Evolutionary conservation across 2,797 vertebrate species (phyloP), one percentile per base, ranked within the genome.

Genomic region (Saxicola maurus): DNA sequence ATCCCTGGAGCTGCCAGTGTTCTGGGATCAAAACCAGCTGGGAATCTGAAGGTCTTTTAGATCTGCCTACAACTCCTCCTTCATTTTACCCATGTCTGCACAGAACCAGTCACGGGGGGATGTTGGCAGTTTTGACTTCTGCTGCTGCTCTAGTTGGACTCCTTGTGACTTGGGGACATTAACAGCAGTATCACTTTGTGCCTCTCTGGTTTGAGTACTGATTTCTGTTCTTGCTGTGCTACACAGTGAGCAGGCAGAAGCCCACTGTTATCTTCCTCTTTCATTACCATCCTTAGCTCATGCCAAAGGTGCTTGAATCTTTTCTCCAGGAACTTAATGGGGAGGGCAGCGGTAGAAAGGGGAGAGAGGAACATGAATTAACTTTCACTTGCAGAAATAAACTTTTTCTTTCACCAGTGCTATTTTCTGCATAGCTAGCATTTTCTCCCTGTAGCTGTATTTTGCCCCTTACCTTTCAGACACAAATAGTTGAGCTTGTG

Each of bases 401-500:
- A 38, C 24, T 31, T 78, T 79, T 73, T 52, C 30, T 8, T 6
- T 78, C 0, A 0, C 19, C 31, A 7, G 0, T 53, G 20, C 25
- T 86, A 1, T 43, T 80, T 57, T 45, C 17, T 48, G 30, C 73
- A 87, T 52, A 75, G 55, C 15, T 56, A 23, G 27, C 9, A 2
- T 55, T 84, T 86, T n/a, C 46, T 46, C 13, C 17, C 16, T 89
- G 28, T 56, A 68, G 57, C 13, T 71, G 18, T 79, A 0, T 61
- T 87, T 87, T 66, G 40, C 12, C 30, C 84, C 82, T 61, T 76
- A 88, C 45, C 45, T 88, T 91, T 73, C 46, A 84, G 31, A 57
- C 16, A 21, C 21, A 68, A 51, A 27, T 59, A 56, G 30, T n/a
- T 69, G 64, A 69, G 21, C 27, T 56, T 42, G 9, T 0, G 0